Evolutionary conservation across 2,113 vertebrate genomes (phyloP).

Genomic region (Oreocharis arfaki): DNA sequence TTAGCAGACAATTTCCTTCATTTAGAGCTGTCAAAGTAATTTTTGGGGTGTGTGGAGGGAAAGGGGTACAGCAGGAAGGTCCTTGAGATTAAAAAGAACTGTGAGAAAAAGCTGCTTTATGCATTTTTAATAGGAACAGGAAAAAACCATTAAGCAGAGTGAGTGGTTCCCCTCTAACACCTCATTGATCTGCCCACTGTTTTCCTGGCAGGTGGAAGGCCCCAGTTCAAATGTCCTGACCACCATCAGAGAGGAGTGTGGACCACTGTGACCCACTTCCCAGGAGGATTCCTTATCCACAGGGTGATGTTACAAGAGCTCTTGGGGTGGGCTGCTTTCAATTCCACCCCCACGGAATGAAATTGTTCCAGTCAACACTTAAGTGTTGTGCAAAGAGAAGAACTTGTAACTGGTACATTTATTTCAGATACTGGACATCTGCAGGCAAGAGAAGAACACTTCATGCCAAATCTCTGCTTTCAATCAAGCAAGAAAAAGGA

Average conservation of each 20-base stretch:
- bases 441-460: background rate
- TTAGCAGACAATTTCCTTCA: background rate
- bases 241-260: background rate
- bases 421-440: background rate
- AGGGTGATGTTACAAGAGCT: background rate
- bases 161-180: background rate
- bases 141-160: background rate
- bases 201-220: background rate
- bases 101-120: background rate
- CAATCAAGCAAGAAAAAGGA: background rate
- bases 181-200: background rate
- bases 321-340: background rate
- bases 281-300: background rate
- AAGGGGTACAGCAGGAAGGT: background rate
- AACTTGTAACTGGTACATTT: background rate
- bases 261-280: background rate
- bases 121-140: background rate
- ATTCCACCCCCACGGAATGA: rapidly evolving
- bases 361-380: background rate
- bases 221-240: background rate
- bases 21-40: background rate
- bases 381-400: background rate
- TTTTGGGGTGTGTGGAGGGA: background rate
- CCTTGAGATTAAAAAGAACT: background rate
- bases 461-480: background rate